Evolutionary conservation across 2,888 invertebrate species (phyloP).

Genomic region (Tortricodes alternella): DNA sequence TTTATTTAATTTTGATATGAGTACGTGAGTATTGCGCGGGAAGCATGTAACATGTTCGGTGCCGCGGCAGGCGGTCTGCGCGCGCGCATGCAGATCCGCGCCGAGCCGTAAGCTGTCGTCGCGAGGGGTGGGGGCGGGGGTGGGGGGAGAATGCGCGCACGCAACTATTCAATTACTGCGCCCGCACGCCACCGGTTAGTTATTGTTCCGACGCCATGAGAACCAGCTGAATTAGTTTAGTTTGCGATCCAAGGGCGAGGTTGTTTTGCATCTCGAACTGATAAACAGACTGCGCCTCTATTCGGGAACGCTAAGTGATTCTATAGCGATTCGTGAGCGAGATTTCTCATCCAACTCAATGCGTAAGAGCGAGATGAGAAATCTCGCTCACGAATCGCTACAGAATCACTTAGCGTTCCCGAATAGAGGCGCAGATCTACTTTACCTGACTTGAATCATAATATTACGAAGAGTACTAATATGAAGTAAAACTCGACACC

Average conservation of each 20-base stretch:
- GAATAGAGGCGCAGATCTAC: too few species aligned
- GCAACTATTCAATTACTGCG: conserved; percentile 29
- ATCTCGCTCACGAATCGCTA: too few species aligned
- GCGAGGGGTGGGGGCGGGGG: conserved; percentile 3
- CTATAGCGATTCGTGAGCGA: too few species aligned
- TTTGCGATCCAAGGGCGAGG: conserved; percentile 12
- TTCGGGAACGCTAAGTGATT: too few species aligned
- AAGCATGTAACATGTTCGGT: conserved; percentile 2
- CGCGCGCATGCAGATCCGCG: conserved; percentile 27
- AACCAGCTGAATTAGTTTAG: conserved; percentile 16
- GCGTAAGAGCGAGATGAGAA: too few species aligned
- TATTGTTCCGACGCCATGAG: conserved; percentile 28
- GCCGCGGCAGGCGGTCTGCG: conserved; percentile 18
- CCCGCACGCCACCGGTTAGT: conserved; percentile 28
- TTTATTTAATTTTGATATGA: too few species aligned
- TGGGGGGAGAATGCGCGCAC: conserved; percentile 12
- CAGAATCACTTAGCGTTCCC: too few species aligned
- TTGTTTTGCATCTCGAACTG: conserved; percentile 23
- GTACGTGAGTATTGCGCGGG: conserved; percentile 2
- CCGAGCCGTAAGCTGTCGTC: conserved; percentile 17
- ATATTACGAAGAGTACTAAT: too few species aligned
- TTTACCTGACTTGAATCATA: too few species aligned
- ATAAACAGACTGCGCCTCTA: too few species aligned
- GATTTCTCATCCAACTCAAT: too few species aligned
- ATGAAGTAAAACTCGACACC: too few species aligned